Base-by-base conservation (phyloP, 2,113 vertebrate species). In the Cygnus buccinator region DNA sequence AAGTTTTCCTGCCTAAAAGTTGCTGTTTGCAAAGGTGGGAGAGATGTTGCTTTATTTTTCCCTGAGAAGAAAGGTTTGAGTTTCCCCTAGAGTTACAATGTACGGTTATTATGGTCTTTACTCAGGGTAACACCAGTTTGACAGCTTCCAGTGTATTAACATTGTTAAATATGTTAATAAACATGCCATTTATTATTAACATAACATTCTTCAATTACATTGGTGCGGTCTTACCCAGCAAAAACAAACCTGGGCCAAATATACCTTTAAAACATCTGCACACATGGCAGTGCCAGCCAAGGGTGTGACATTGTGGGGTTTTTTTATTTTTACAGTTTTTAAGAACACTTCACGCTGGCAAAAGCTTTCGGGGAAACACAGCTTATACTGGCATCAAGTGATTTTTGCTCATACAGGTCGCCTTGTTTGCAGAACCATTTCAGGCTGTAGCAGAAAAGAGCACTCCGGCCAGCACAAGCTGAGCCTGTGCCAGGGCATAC, bases 121-220 rank as follows among this genome's bases (percentile, higher is more conserved):
- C 87, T 93, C 54, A 70, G 89, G 63, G 59, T 95, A 94, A 74
- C 87, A 80, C 72, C 81, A 62, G 76, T 92, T 70, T 90, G 92
- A 94, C 87, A 87, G 95, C 58, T 95, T 97, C 81, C 82, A 93
- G 1, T 91, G 94, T 91, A 93, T 94, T 94, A 92, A 87, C 52
- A 74, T 81, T 82, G 46, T 97, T 97, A 95, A 94, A 95, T 94
- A 93, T 33, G 85, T 84, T 96, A 89, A 96, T 95, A 94, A 96
- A 92, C 43, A 46, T 79, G 86, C 82, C 84, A 94, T 97, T 95
- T 93, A 89, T 91, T 90, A 91, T 92, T 93, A 94, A 55, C 87
- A 96, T 85, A 96, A 94, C 89, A 91, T 88, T 95, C 90, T 97
- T 94, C 91, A 94, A 39, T 94, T 96, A 93, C 88, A 94, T 46